A percentile compares a stretch with the other conserved stretches of the same genome.
Conservation (phyloP, 2,113 vertebrate genomes). For the Ranitomeya imitator region DNA sequence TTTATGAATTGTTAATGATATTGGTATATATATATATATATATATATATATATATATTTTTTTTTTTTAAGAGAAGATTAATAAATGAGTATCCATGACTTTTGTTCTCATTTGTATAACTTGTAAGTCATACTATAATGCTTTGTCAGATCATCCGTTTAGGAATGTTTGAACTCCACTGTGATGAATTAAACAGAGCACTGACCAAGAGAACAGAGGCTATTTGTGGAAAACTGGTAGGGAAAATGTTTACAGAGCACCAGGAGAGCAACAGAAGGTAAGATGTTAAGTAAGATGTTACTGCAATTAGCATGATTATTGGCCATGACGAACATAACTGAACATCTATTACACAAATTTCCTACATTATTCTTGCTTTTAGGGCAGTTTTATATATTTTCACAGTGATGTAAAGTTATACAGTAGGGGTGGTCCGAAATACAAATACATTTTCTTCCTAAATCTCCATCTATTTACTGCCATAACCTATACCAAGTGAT, state of each 20-base stretch:
- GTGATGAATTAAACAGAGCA: constrained; percentile 76
- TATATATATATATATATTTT: too few species aligned
- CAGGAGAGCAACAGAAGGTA: constrained; percentile 76
- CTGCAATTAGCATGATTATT: background rate
- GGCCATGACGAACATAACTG: too few species aligned
- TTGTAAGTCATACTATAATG: background rate
- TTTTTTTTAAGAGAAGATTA: too few species aligned
- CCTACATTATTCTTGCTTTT: too few species aligned
- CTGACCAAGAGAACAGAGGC: constrained; percentile 75
- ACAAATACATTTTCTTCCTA: too few species aligned
- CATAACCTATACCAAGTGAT: too few species aligned
- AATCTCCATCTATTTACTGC: too few species aligned
- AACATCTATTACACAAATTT: too few species aligned
- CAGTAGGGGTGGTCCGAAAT: too few species aligned
- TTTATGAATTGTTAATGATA: too few species aligned
- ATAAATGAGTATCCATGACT: background rate
- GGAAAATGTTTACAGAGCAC: constrained; percentile 75
- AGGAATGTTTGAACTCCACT: constrained; percentile 87
- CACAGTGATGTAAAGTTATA: too few species aligned
- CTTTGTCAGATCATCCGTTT: constrained; percentile 73
- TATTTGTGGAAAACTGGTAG: constrained; percentile 75
- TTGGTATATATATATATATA: too few species aligned
- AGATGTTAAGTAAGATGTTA: constrained; percentile 64
- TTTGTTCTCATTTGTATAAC: background rate
- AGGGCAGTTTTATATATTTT: background rate